A percentile compares a stretch with the other conserved stretches of the same genome.
phyloP scores from a whole-genome alignment of 2,113 vertebrate genomes.

The Lota lota region DNA sequence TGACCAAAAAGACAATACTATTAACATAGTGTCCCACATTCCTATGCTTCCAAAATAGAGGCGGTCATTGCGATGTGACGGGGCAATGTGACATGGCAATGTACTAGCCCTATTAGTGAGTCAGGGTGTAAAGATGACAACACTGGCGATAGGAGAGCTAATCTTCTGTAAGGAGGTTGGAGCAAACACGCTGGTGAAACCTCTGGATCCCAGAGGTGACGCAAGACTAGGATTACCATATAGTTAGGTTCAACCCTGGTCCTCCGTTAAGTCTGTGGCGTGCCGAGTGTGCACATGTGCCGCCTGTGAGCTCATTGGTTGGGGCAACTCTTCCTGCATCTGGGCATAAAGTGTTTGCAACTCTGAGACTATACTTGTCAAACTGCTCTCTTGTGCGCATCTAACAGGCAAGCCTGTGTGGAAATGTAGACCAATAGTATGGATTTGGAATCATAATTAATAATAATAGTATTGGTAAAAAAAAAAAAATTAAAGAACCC shows the following conservation, averaged over 20 bases:
- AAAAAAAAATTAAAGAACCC: conserved; percentile 38
- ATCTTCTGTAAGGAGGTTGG: background rate
- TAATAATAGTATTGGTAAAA: conserved; percentile 70
- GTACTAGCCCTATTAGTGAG: no score
- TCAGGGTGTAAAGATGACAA: no score
- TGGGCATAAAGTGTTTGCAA: no score
- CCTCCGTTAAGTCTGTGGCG: background rate
- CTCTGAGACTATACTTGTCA: no score
- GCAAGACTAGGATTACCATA: conserved; percentile 2
- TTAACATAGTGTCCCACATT: no score
- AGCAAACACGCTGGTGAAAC: background rate
- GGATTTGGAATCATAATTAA: conserved; percentile 69
- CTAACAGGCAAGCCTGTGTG: conserved; percentile 31
- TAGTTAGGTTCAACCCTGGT: background rate
- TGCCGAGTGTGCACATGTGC: background rate
- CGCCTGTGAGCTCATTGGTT: no score
- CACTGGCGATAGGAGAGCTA: background rate
- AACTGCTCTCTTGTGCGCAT: conserved; percentile 4
- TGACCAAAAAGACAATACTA: no score
- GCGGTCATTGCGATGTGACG: no score
- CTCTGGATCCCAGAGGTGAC: background rate
- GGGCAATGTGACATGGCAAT: no score
- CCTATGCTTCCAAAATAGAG: no score
- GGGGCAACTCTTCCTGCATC: no score
- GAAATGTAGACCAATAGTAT: conserved; percentile 42